phyloP scores from a whole-genome alignment of 1,140 invertebrate genomes.

The Bombus sylvicola region DNA sequence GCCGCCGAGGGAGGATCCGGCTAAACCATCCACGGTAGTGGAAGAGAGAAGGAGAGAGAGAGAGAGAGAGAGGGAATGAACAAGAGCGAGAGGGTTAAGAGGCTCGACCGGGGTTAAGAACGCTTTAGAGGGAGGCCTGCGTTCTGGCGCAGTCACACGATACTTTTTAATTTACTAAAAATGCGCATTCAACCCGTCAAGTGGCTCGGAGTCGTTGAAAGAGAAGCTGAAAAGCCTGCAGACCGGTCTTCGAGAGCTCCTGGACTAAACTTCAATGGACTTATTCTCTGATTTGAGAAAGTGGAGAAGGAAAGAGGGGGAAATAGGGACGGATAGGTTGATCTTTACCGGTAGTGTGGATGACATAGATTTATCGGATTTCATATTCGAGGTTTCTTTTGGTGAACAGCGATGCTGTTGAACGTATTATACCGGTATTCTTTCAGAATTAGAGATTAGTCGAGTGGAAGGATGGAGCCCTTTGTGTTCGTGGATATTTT shows the following conservation, averaged over 20 bases:
- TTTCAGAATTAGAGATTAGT: slow-evolving; percentile 33
- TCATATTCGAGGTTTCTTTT: not conserved
- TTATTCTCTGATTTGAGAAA: slow-evolving; percentile 26
- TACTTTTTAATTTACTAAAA: slow-evolving; percentile 83
- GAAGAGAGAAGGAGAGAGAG: slow-evolving; percentile 25
- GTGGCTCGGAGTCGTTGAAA: slow-evolving; percentile 63
- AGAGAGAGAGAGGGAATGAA: slow-evolving; percentile 50
- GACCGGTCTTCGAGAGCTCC: slow-evolving; percentile 62
- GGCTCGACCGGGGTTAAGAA: slow-evolving; percentile 74
- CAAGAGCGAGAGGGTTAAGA: slow-evolving; percentile 72
- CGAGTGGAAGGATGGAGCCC: slow-evolving; percentile 8
- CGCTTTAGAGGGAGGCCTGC: slow-evolving; percentile 75
- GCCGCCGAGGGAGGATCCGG: slow-evolving; percentile 49
- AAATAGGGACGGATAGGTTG: slow-evolving; percentile 61
- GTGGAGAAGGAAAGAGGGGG: slow-evolving; percentile 35
- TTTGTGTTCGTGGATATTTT: slow-evolving; percentile 2
- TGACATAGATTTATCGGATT: slow-evolving; percentile 76
- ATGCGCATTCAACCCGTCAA: slow-evolving; percentile 80
- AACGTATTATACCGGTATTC: slow-evolving; percentile 19
- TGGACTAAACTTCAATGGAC: slow-evolving; percentile 73
- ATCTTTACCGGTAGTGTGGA: slow-evolving; percentile 69
- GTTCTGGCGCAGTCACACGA: slow-evolving; percentile 79
- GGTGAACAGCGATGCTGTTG: not conserved
- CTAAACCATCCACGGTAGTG: slow-evolving; percentile 11
- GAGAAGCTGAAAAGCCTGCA: slow-evolving; percentile 42